Evolutionary conservation across 2,888 invertebrate genomes (phyloP).

Genomic region (Tillus elongatus): DNA sequence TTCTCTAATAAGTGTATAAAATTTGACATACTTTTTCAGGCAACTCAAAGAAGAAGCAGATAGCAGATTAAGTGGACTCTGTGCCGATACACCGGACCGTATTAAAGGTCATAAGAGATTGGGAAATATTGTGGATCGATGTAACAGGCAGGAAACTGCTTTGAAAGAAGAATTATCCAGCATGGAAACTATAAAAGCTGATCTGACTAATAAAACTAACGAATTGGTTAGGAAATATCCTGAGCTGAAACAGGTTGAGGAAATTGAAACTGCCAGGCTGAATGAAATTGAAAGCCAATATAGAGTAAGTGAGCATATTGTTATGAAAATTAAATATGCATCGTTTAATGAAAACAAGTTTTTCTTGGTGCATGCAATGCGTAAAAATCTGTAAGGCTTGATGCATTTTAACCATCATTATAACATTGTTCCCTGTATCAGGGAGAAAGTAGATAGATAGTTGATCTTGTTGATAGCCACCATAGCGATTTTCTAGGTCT

Average conservation of each 20-base stretch:
- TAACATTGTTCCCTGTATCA: slow-evolving; percentile 5
- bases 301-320: too few relatives aligned
- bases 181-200: slow-evolving; percentile 7
- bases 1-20: too few relatives aligned
- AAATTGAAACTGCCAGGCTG: slow-evolving; percentile 23
- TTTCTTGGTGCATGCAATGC: too few relatives aligned
- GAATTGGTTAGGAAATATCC: slow-evolving; percentile 25
- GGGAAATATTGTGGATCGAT: slow-evolving; percentile 27
- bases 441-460: too few relatives aligned
- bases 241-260: slow-evolving; percentile 18
- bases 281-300: slow-evolving; percentile 16
- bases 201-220: slow-evolving; percentile 25
- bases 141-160: slow-evolving; percentile 25
- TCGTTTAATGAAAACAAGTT: too few relatives aligned
- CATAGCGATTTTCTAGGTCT: too few relatives aligned
- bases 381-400: too few relatives aligned
- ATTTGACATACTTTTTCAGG: slow-evolving; percentile 20
- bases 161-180: slow-evolving; percentile 22
- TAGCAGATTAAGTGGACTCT: slow-evolving; percentile 30
- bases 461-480: too few relatives aligned
- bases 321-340: too few relatives aligned
- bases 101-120: slow-evolving; percentile 28
- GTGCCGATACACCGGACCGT: slow-evolving; percentile 26
- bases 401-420: too few relatives aligned
- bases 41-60: slow-evolving; percentile 32